Evolutionary conservation across 2,113 vertebrate genomes (phyloP).

Genomic region (Paracyprichromis sp.): DNA sequence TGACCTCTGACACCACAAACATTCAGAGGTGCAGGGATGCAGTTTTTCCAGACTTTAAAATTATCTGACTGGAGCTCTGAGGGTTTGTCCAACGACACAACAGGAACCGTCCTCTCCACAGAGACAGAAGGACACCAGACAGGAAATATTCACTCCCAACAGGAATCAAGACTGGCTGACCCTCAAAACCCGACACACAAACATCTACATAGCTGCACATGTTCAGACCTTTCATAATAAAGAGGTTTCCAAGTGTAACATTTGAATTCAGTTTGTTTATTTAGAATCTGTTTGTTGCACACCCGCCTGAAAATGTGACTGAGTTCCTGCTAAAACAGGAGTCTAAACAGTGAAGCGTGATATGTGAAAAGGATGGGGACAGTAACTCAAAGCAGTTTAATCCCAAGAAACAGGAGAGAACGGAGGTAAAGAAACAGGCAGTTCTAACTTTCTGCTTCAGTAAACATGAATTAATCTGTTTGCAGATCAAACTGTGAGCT

Average conservation of each 20-base stretch:
- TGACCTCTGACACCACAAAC: background rate
- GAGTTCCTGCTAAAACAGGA: background rate
- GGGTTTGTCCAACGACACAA: background rate
- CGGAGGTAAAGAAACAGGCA: background rate
- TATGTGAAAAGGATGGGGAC: background rate
- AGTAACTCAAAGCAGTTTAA: background rate
- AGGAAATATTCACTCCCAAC: background rate
- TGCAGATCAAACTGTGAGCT: background rate
- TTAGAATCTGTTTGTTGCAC: background rate
- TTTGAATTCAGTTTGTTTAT: background rate
- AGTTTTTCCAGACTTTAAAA: background rate
- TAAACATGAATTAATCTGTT: background rate
- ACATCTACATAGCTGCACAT: background rate
- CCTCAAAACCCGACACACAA: background rate
- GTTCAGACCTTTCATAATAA: background rate
- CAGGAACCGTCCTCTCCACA: background rate
- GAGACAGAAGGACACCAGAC: background rate
- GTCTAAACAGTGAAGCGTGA: background rate
- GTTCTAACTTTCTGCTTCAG: background rate
- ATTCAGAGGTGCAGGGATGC: background rate
- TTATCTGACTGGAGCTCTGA: background rate
- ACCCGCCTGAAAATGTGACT: background rate
- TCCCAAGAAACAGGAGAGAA: background rate
- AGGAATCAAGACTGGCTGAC: background rate
- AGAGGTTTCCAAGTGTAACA: background rate